These are phyloP conservation scores for Geotria australis DNA, from an alignment of 2,797 vertebrate species.

Conservation along the genomic window DNA sequence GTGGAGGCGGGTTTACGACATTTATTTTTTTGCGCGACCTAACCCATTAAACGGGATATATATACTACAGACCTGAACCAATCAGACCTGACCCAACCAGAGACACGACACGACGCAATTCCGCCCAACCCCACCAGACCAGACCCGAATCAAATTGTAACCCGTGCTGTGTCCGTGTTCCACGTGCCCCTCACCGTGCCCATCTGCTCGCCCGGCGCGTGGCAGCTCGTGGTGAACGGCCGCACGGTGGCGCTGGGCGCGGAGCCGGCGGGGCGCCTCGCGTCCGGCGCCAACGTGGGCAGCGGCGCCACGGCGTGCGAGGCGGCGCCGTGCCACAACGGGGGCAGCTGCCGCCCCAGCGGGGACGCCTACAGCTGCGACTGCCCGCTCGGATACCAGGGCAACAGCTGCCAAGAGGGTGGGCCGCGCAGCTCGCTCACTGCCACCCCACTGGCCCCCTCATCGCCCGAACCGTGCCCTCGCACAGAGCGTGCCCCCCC, in stretches of 20 bases:
- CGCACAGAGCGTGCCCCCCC: no score
- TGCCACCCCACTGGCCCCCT: not conserved
- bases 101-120: no score
- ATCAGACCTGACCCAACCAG: no score
- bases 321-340: slow-evolving; percentile 38
- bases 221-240: slow-evolving; percentile 61
- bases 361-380: slow-evolving; percentile 67
- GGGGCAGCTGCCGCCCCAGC: slow-evolving; percentile 51
- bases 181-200: not conserved
- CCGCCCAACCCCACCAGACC: no score
- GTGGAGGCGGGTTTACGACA: no score
- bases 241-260: slow-evolving; percentile 25
- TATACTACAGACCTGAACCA: no score
- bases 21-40: no score
- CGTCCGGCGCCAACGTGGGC: slow-evolving; percentile 36
- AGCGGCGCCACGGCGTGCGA: slow-evolving; percentile 57
- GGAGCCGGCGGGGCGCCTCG: slow-evolving; percentile 8
- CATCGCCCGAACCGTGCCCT: no score
- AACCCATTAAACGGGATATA: no score
- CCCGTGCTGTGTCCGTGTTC: not conserved
- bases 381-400: slow-evolving; percentile 66
- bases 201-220: not conserved
- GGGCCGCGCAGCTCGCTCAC: slow-evolving; percentile 1
- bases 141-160: no score
- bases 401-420: slow-evolving; percentile 80